A percentile compares a stretch with the other conserved stretches of the same genome.
These are phyloP conservation scores for Antedon mediterranea DNA, from an alignment of 53 echinoderm and acorn worm genomes.

Conservation along the genomic window DNA sequence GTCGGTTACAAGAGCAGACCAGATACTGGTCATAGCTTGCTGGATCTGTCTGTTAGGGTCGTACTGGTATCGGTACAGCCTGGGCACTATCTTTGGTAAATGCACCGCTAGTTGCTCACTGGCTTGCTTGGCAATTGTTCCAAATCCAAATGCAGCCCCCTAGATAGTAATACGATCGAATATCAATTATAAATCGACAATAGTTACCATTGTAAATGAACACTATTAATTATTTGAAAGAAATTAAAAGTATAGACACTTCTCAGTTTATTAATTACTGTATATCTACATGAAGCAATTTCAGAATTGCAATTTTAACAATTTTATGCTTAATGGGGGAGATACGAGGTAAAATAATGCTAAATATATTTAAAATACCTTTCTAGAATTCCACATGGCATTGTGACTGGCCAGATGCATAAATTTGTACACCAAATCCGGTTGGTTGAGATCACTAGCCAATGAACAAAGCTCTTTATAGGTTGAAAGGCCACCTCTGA, in stretches of 20 bases:
- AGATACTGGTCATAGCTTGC: constrained; percentile 90
- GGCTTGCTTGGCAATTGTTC: constrained; percentile 67
- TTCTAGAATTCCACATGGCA: constrained; percentile 93
- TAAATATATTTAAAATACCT: too few relatives aligned
- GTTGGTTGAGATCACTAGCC: constrained; percentile 93
- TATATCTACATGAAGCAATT: too few relatives aligned
- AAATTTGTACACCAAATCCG: constrained; percentile 93
- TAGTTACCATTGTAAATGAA: too few relatives aligned
- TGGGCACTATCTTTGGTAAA: constrained; percentile 70
- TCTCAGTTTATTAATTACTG: too few relatives aligned
- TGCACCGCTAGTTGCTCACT: constrained; percentile 73
- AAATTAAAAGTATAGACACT: too few relatives aligned
- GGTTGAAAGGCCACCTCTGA: constrained; percentile 64
- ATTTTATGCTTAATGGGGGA: too few relatives aligned
- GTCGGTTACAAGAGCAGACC: constrained; percentile 77
- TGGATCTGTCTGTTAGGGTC: constrained; percentile 76
- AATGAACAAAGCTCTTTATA: constrained; percentile 84
- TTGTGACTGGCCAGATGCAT: constrained; percentile 96
- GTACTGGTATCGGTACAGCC: constrained; percentile 87
- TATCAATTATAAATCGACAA: too few relatives aligned
- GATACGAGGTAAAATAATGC: too few relatives aligned
- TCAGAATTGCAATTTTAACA: too few relatives aligned
- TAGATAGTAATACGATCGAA: too few relatives aligned
- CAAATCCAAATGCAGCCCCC: constrained; percentile 95
- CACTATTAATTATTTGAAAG: too few relatives aligned